Percentiles rank a stretch among this genome's conserved stretches.
These are phyloP conservation scores for Chionoecetes opilio DNA, from an alignment of 1,140 invertebrate species.

Conservation along the genomic window DNA sequence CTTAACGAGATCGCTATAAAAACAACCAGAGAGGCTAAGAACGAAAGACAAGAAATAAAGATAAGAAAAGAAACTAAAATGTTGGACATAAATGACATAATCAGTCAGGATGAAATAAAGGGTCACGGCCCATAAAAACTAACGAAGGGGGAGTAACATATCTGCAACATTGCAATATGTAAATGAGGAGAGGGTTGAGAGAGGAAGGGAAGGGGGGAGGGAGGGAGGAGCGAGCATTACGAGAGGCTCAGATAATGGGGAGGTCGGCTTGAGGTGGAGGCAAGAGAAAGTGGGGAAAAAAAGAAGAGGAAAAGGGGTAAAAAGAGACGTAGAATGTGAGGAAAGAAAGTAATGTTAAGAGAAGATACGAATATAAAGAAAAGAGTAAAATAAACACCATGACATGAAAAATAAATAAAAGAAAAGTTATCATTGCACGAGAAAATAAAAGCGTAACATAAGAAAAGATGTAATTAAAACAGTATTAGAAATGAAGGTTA, in stretches of 20 bases:
- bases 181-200: constrained; percentile 67
- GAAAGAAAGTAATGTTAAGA: not conserved
- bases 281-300: constrained; percentile 30
- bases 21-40: not conserved
- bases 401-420: not conserved
- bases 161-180: constrained; percentile 79
- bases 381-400: too few species aligned
- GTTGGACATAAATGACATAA: constrained; percentile 77
- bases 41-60: not conserved
- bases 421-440: too few species aligned
- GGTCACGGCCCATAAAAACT: constrained; percentile 72
- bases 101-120: constrained; percentile 78
- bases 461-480: not conserved
- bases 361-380: not conserved
- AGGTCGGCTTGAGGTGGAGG: constrained; percentile 22
- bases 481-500: not conserved
- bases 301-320: not conserved
- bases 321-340: not conserved
- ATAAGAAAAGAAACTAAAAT: constrained; percentile 51
- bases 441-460: not conserved
- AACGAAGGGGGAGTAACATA: constrained; percentile 67
- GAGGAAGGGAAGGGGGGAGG: not conserved
- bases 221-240: not conserved
- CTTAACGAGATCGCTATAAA: not conserved
- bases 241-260: constrained; percentile 48